These are phyloP conservation scores for Chaetodon trifasciatus DNA, from an alignment of 2,797 vertebrate species.

Conservation along the genomic window DNA sequence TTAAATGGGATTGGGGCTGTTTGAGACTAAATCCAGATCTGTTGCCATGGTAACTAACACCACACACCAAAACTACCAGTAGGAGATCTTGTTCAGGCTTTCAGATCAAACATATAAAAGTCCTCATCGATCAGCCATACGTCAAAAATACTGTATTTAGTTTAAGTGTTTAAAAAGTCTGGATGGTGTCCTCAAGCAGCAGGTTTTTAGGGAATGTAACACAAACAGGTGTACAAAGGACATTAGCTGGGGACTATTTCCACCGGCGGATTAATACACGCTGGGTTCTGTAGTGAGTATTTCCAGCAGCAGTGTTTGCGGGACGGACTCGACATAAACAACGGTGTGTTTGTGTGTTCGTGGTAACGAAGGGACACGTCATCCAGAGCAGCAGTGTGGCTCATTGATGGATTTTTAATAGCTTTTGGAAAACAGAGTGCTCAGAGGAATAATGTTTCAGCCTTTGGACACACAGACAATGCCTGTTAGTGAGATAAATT, in stretches of 20 bases:
- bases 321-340: not conserved
- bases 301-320: not conserved
- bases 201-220: too few relatives aligned
- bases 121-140: not conserved
- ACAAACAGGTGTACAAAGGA: too few relatives aligned
- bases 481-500: not conserved
- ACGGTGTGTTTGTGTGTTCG: not conserved
- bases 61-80: conserved; percentile 1
- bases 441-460: not conserved
- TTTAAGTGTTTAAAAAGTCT: not conserved
- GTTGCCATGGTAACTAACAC: conserved; percentile 14
- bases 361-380: not conserved
- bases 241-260: not conserved
- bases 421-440: not conserved
- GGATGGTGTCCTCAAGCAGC: not conserved
- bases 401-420: not conserved
- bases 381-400: not conserved
- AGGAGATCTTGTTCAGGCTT: not conserved
- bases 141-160: not conserved
- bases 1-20: conserved; percentile 13
- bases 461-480: not conserved
- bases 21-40: conserved; percentile 16
- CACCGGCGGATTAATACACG: not conserved
- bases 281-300: not conserved
- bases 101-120: not conserved